phyloP scores from a whole-genome alignment of 2,113 vertebrate genomes.

The Mirounga angustirostris region DNA sequence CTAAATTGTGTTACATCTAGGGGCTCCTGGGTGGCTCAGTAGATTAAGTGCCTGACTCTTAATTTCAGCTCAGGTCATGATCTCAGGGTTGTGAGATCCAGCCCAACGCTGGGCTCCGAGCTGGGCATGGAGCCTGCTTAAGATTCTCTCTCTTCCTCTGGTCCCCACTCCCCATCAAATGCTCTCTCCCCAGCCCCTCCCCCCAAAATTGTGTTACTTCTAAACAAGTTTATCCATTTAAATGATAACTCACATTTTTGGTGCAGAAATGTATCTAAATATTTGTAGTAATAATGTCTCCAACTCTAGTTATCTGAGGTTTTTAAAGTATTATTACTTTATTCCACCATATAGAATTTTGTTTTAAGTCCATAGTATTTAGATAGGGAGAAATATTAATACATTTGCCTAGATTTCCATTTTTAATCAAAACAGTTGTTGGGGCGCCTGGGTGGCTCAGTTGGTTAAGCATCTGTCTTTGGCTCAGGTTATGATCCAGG shows the following conservation, averaged over 20 bases:
- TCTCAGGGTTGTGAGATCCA: neutral
- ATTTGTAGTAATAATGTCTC: neutral
- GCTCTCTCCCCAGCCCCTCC: too few species aligned
- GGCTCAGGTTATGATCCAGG: neutral
- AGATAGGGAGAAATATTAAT: neutral
- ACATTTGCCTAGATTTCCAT: neutral
- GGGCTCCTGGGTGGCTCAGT: neutral
- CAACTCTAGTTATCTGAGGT: neutral
- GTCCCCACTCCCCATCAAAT: neutral
- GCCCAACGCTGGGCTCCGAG: neutral
- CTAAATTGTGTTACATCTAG: neutral
- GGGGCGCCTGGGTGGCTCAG: neutral
- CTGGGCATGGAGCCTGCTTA: neutral
- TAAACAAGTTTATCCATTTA: neutral
- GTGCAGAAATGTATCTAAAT: neutral
- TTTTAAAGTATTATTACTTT: neutral
- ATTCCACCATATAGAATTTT: neutral
- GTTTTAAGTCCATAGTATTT: neutral
- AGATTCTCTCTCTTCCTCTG: neutral
- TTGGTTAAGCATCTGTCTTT: neutral
- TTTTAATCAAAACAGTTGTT: neutral
- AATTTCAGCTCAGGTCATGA: neutral
- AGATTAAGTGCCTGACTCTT: neutral
- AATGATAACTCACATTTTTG: neutral
- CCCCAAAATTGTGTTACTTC: neutral